Percentiles rank a stretch among this genome's conserved stretches.
Conservation (phyloP, 2,797 vertebrate genomes). For the Dryobates pubescens region DNA sequence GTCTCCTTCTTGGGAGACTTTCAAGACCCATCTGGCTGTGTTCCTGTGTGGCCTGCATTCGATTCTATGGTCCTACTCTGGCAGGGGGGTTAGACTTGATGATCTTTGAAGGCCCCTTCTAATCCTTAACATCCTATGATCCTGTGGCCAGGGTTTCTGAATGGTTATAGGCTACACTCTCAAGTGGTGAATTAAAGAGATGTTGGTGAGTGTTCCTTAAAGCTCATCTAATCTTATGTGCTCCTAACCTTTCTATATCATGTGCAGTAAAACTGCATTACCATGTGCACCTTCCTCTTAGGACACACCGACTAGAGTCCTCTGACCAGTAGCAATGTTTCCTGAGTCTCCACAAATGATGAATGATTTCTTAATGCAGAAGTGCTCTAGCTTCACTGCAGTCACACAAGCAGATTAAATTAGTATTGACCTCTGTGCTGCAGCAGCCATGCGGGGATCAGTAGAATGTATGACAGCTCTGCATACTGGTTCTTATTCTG, state of each 20-base stretch:
- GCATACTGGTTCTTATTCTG: slow-evolving; percentile 40
- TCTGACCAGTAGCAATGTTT: slow-evolving; percentile 25
- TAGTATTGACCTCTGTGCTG: slow-evolving; percentile 66
- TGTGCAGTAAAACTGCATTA: slow-evolving; percentile 25
- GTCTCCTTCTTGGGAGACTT: no score
- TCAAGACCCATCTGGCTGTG: no score
- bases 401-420: slow-evolving; percentile 66
- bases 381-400: slow-evolving; percentile 48
- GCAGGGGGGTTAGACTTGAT: no score
- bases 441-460: not conserved
- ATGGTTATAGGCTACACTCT: not conserved
- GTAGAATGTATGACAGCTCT: slow-evolving; percentile 12
- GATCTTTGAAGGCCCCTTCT: no score
- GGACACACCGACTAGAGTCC: not conserved
- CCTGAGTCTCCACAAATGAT: slow-evolving; percentile 62
- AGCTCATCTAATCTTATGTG: not conserved
- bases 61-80: no score
- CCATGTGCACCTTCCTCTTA: not conserved
- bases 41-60: no score
- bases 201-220: slow-evolving; percentile 15
- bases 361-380: slow-evolving; percentile 59
- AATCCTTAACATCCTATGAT: no score
- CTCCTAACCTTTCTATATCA: not conserved
- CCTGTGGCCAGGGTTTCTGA: not conserved
- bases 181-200: slow-evolving; percentile 21